Base-by-base conservation (phyloP, 1,140 invertebrate species). In the Anoplolepis gracilipes region DNA sequence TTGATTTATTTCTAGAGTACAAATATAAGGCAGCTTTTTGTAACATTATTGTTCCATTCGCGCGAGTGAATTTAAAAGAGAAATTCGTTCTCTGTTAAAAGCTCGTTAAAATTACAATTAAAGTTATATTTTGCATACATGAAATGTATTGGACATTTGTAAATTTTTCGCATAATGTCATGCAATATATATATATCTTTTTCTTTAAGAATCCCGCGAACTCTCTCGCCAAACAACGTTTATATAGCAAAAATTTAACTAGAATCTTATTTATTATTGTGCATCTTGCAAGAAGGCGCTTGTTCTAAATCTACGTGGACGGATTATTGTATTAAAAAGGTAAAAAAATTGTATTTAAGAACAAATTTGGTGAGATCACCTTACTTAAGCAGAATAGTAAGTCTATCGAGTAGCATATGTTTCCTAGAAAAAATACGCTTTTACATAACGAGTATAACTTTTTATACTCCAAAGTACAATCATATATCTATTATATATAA, bases 241-340 rank as follows among this genome's bases (percentile, higher is more conserved):
- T 46, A 61, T n/a, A 8, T 78, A 61, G 28, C 42, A n/a, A 65
- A 57, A 61, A 59, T 25, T 70, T 42, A 61, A 19, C 42, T 64
- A 36, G 10, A n/a, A 46, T 42, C 19, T 11, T 73, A 72, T 42
- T 42, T 72, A 70, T 42, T 72, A 70, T 67, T 62, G 64, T 22
- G 33, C 25, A 49, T 55, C 61, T 59, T 57, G 11, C 72, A 59
- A 39, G 61, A 62, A 81, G 57, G 53, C 72, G n/a, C 30, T 87
- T 33, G 25, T 33, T 10, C 64, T 85, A 55, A 85, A 57, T 33
- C 78, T 90, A 90, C 13, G 49, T 25, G 89, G 85, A 89, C 88
- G 89, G 89, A 90, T n/a, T 90, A 90, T 53, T 85, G 75, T 81
- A 28, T 76, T 89, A 76, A 65, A 76, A 57, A 16, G 55, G 77